phyloP scores from a whole-genome alignment of 2,113 vertebrate species.

The Ceyx margarethae region DNA sequence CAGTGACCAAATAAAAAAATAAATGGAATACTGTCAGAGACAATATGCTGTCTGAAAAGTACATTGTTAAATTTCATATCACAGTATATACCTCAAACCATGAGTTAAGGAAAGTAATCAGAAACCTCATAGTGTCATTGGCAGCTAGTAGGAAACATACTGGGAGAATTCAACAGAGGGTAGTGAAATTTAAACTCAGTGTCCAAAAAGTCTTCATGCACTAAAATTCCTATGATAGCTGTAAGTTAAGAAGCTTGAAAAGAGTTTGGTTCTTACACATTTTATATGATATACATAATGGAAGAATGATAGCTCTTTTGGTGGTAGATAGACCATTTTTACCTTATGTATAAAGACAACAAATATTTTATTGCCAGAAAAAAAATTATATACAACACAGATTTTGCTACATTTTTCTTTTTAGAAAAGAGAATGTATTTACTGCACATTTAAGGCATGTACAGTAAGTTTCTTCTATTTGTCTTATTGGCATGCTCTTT shows the following conservation, averaged over 20 bases:
- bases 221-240: background rate
- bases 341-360: background rate
- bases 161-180: constrained; percentile 23
- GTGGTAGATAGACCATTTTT: background rate
- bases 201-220: background rate
- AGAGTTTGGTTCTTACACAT: background rate
- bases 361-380: background rate
- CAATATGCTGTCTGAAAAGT: background rate
- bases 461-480: background rate
- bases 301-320: background rate
- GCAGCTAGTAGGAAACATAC: constrained; percentile 14
- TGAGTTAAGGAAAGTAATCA: background rate
- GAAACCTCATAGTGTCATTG: background rate
- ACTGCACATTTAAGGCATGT: background rate
- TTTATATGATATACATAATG: background rate
- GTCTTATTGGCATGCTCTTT: background rate
- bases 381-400: background rate
- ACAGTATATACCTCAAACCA: constrained; percentile 16
- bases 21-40: background rate
- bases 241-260: background rate
- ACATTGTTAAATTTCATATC: constrained; percentile 6
- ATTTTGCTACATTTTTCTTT: background rate
- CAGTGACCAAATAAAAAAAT: constrained; percentile 38
- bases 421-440: background rate
- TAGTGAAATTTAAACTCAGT: background rate